Evolutionary conservation across 2,888 invertebrate species (phyloP).

Genomic region (Epinotia demarniana): DNA sequence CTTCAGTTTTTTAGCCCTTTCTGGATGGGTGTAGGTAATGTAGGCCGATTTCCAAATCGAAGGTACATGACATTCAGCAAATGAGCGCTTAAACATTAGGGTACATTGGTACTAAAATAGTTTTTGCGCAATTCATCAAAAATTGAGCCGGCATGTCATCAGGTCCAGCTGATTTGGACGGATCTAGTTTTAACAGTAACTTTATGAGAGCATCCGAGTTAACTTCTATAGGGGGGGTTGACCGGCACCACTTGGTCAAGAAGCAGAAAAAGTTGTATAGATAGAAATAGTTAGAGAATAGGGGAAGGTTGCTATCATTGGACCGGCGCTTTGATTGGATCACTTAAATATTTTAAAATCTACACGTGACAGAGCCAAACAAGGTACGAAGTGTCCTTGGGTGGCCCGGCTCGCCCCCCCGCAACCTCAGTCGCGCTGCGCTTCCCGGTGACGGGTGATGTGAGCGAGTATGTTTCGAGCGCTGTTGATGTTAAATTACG

Average conservation of each 20-base stretch:
- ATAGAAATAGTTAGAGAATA: background rate
- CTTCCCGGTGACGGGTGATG: too few relatives aligned
- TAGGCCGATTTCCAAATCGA: background rate
- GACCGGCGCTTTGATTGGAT: too few relatives aligned
- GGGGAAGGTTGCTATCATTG: too few relatives aligned
- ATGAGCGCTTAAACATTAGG: background rate
- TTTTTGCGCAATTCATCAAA: background rate
- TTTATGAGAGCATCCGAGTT: background rate
- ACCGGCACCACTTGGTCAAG: too few relatives aligned
- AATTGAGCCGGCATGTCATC: background rate
- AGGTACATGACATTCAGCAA: background rate
- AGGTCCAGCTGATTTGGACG: background rate
- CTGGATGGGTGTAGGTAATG: background rate
- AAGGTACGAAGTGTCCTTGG: too few relatives aligned
- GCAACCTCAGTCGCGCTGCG: too few relatives aligned
- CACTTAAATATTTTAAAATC: too few relatives aligned
- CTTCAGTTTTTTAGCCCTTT: background rate
- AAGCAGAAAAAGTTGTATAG: background rate
- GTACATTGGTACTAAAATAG: background rate
- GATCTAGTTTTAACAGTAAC: background rate
- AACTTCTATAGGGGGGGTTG: too few relatives aligned
- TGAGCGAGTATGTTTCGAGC: too few relatives aligned
- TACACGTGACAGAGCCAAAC: too few relatives aligned
- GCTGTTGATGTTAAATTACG: too few relatives aligned
- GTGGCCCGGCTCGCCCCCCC: too few relatives aligned